Percentiles rank a stretch among this genome's conserved stretches.
phyloP scores from a whole-genome alignment of 1,140 invertebrate genomes.

The Macrosteles quadrilineatus region DNA sequence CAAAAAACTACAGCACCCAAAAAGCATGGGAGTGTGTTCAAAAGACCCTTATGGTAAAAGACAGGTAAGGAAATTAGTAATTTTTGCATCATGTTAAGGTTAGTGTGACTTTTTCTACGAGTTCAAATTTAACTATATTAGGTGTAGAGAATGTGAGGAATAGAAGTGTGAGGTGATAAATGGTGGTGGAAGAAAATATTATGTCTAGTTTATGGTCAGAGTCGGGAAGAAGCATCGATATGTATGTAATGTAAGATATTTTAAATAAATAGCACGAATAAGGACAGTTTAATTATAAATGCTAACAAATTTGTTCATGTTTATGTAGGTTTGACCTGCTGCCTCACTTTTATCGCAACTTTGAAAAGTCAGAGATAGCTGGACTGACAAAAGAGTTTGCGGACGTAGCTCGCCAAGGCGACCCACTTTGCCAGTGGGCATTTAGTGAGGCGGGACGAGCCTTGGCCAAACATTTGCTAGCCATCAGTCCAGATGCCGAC shows the following conservation, averaged over 20 bases:
- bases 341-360: constrained; percentile 76
- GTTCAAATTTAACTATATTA: too few species aligned
- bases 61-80: too few species aligned
- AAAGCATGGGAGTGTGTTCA: constrained; percentile 73
- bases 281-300: too few species aligned
- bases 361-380: constrained; percentile 81
- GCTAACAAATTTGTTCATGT: too few species aligned
- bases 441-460: constrained; percentile 77
- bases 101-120: too few species aligned
- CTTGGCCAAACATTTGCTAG: constrained; percentile 72
- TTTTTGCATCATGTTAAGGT: too few species aligned
- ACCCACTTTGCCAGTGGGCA: constrained; percentile 68
- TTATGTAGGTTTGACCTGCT: constrained; percentile 60
- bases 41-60: constrained; percentile 76
- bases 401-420: constrained; percentile 65
- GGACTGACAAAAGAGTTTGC: constrained; percentile 75
- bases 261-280: background rate
- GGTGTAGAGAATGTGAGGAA: too few species aligned
- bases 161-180: too few species aligned
- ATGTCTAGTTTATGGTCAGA: too few species aligned
- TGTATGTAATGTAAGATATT: too few species aligned
- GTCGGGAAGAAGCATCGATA: too few species aligned
- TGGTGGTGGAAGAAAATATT: too few species aligned
- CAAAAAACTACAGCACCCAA: constrained; percentile 59
- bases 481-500: constrained; percentile 69